Percentiles rank a stretch among this genome's conserved stretches.
phyloP scores from a whole-genome alignment of 2,888 invertebrate genomes.

The Neoitamus cyanurus region DNA sequence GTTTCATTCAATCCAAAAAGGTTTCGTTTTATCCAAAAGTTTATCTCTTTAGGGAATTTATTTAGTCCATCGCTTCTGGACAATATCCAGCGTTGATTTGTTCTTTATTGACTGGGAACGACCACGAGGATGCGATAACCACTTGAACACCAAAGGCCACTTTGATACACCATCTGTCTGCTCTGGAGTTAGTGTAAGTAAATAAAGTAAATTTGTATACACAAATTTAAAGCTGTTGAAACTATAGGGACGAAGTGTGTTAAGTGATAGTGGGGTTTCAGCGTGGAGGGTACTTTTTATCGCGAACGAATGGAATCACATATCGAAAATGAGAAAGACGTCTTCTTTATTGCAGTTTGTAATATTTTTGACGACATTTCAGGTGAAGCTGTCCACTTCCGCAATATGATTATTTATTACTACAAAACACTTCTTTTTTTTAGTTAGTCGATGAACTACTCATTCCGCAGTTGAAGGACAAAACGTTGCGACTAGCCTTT shows the following conservation, averaged over 20 bases:
- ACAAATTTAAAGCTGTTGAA: not conserved
- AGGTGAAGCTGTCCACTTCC: conserved; percentile 46
- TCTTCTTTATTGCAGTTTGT: conserved; percentile 61
- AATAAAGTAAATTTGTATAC: not conserved
- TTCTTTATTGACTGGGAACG: conserved; percentile 89
- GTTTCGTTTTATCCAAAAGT: not conserved
- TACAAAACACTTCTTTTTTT: too few relatives aligned
- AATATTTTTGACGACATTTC: conserved; percentile 10
- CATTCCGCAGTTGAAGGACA: conserved; percentile 49
- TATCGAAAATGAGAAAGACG: conserved; percentile 74
- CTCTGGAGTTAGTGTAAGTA: conserved; percentile 60
- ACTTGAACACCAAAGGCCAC: conserved; percentile 59
- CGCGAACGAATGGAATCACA: conserved; percentile 85
- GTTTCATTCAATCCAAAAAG: not conserved
- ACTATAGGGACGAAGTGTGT: conserved; percentile 58
- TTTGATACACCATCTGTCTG: conserved; percentile 65
- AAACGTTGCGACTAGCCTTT: conserved; percentile 68
- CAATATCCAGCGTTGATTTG: conserved; percentile 70
- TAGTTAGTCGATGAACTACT: not conserved
- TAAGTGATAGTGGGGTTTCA: conserved; percentile 62
- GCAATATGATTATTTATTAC: too few relatives aligned
- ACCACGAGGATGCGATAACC: conserved; percentile 66
- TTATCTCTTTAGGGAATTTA: conserved; percentile 57
- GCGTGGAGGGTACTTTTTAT: conserved; percentile 86
- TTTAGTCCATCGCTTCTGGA: conserved; percentile 58